phyloP scores from a whole-genome alignment of 1,140 invertebrate genomes.

The Eufriesea mexicana region DNA sequence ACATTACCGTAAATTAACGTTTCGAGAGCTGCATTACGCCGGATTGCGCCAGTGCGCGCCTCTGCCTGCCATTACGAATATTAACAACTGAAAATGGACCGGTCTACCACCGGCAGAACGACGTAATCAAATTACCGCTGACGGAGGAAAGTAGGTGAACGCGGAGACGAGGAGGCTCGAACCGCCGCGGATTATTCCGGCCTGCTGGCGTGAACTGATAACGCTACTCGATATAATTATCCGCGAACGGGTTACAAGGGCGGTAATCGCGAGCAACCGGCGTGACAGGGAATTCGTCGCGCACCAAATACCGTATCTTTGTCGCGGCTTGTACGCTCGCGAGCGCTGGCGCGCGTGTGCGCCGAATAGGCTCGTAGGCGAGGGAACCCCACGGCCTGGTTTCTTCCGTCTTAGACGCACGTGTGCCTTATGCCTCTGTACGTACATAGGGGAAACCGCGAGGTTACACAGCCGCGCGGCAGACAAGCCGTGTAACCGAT shows the following conservation, averaged over 20 bases:
- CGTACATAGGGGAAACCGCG: not conserved
- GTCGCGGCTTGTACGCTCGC: no score
- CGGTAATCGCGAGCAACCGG: conserved; percentile 22
- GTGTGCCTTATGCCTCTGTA: no score
- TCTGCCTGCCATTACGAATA: conserved; percentile 42
- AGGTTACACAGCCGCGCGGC: not conserved
- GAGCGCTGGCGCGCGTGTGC: not conserved
- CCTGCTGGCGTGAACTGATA: conserved; percentile 12
- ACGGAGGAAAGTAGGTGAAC: conserved; percentile 31
- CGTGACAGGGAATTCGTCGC: conserved; percentile 10
- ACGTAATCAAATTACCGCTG: conserved; percentile 47
- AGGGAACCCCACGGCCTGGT: not conserved
- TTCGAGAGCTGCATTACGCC: conserved; percentile 34
- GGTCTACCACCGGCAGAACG: conserved; percentile 16
- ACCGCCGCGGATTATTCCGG: not conserved
- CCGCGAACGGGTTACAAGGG: not conserved
- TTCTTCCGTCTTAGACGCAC: not conserved
- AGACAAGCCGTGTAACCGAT: conserved; percentile 59
- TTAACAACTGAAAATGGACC: conserved; percentile 50
- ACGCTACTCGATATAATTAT: conserved; percentile 34
- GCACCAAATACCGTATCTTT: not conserved
- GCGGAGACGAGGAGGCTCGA: not conserved
- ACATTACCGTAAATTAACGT: conserved; percentile 51
- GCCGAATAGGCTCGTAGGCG: no score
- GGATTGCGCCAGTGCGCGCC: conserved; percentile 6